Base-by-base conservation (phyloP, 2,888 invertebrate species). In the Monochamus alternatus region DNA sequence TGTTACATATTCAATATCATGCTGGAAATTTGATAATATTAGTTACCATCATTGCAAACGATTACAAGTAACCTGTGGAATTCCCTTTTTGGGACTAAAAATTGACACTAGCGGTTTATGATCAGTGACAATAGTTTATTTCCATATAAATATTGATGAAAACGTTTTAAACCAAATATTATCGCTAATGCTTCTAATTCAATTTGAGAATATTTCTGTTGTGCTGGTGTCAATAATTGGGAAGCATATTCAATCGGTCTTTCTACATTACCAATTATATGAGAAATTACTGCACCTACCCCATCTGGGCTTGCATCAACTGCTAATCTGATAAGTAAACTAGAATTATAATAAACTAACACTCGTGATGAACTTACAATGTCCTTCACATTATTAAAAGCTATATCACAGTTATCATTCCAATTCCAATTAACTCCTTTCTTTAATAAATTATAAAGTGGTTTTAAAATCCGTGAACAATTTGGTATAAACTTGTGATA, bases 91-190 rank as follows among this genome's bases (percentile, higher is more conserved):
- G 7, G 71, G 71, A 14, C 30, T 60, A 30, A 71, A 75, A 55
- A 71, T 75, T 5, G 71, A 14, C 1, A 55, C 3, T 3, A 71
- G n/a, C 0, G 68, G 65, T 31, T 64, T 64, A 69, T 75, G 14
- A 47, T 75, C 69, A 5, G 65, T 69, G 1, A 73, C 10, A n/a
- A 76, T n/a, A 3, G 60, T 10, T 14, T 3, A 7, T 22, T 47
- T 7, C 38, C 65, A 73, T 73, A 75, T 47, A 73, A 62, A 44
- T 69, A 75, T 22, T 75, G 63, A 44, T 69, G 64, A 62, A 68
- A 73, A 43, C 73, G 64, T n/a, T 43, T 55, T 32, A 73, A 14
- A 0, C 68, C 73, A 69, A 73, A 75, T 64, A 72, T 73, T 2
- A 75, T 75, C 0, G 58, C 31, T 14, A 71, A 55, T 30, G n/a